A percentile compares a stretch with the other conserved stretches of the same genome.
Evolutionary conservation across 2,888 invertebrate genomes (phyloP).

Genomic region (Trissolcus brochymenae): DNA sequence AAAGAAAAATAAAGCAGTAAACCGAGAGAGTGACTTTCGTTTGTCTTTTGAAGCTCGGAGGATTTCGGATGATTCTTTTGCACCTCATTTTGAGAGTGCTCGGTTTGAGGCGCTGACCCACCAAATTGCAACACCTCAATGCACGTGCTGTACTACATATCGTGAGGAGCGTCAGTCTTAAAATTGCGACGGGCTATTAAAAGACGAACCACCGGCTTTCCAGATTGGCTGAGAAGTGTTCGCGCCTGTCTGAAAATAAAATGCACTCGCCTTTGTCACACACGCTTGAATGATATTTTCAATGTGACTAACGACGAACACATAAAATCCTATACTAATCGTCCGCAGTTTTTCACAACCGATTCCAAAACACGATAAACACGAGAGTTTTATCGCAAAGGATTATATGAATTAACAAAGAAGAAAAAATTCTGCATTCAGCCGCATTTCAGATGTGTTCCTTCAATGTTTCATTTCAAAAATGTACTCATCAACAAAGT

Average conservation of each 20-base stretch:
- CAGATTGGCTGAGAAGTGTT: slow-evolving; percentile 64
- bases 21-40: slow-evolving; percentile 3
- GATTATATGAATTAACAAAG: no score
- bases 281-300: slow-evolving; percentile 27
- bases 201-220: slow-evolving; percentile 65
- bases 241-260: slow-evolving; percentile 59
- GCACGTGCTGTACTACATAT: slow-evolving; percentile 52
- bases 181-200: slow-evolving; percentile 63
- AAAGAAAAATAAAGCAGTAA: not conserved
- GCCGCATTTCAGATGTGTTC: no score
- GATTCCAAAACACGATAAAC: no score
- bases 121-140: slow-evolving; percentile 36
- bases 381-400: no score
- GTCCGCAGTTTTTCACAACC: no score
- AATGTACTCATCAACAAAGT: no score
- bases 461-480: no score
- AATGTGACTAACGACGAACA: slow-evolving; percentile 9
- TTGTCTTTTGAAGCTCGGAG: not conserved
- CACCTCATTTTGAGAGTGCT: slow-evolving; percentile 1
- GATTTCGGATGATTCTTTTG: slow-evolving; percentile 10
- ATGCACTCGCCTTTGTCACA: slow-evolving; percentile 50
- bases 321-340: not conserved
- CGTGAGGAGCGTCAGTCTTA: slow-evolving; percentile 51
- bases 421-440: no score
- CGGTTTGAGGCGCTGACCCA: slow-evolving; percentile 39